Evolutionary conservation across 64 coral and sea anemone genomes (phyloP).

Genomic region (Porites lutea): DNA sequence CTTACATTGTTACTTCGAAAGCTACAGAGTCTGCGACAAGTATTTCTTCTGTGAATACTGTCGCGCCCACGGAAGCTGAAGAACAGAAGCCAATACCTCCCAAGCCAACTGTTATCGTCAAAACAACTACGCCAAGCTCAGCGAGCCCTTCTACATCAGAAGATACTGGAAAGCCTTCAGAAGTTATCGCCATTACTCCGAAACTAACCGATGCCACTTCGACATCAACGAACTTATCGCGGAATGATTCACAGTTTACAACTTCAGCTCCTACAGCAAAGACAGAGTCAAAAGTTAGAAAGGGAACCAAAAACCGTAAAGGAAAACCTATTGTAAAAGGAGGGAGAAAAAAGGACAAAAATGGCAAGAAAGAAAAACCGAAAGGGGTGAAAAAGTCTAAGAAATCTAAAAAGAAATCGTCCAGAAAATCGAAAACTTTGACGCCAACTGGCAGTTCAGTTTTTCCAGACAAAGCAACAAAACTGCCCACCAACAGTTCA

Average conservation of each 20-base stretch:
- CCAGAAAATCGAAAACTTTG: neutral
- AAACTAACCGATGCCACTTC: neutral
- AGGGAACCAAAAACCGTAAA: neutral
- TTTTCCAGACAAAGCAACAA: neutral
- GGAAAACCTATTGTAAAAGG: neutral
- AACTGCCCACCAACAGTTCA: neutral
- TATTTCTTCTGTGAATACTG: neutral
- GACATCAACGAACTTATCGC: neutral
- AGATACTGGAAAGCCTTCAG: neutral
- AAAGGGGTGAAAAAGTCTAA: neutral
- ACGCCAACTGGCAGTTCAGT: neutral
- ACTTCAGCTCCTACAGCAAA: neutral
- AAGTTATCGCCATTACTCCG: neutral
- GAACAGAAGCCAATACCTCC: neutral
- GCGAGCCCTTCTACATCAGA: too few species aligned
- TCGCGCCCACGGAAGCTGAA: neutral
- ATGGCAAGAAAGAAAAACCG: neutral
- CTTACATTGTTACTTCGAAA: too few species aligned
- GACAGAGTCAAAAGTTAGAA: neutral
- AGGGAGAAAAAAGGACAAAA: neutral
- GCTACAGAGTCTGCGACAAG: neutral
- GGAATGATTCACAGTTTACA: neutral
- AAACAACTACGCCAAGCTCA: too few species aligned
- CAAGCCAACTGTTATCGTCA: too few species aligned
- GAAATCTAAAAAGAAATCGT: conserved; percentile 2